Conservation (phyloP, 2,113 vertebrate species). For the Otocyon megalotis region DNA sequence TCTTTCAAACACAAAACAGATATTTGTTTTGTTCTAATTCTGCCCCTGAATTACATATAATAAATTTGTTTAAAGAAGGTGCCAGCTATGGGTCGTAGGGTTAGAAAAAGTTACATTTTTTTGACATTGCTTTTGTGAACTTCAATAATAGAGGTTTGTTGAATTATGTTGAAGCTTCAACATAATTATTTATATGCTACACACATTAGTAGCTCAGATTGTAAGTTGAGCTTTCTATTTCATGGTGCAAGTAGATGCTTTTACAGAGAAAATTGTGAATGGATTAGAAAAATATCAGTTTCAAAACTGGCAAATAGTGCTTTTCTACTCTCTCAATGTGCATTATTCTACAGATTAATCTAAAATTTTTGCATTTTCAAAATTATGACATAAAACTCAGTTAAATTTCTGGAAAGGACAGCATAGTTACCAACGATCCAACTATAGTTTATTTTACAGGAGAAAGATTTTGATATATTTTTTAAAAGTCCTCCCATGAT, state of each 20-base stretch:
- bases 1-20: background rate
- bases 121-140: background rate
- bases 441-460: background rate
- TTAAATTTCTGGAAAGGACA: background rate
- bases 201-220: background rate
- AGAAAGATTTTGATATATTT: background rate
- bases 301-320: background rate
- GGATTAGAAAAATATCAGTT: background rate
- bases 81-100: background rate
- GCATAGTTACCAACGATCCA: background rate
- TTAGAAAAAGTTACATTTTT: background rate
- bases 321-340: background rate
- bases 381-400: background rate
- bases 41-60: background rate
- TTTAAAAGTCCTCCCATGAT: background rate
- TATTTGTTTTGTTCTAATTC: background rate
- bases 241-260: background rate
- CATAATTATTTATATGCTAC: background rate
- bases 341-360: background rate
- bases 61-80: background rate
- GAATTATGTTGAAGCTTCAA: background rate
- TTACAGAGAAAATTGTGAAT: background rate
- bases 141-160: background rate
- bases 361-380: background rate
- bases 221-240: background rate